A percentile compares a stretch with the other conserved stretches of the same genome.
These are phyloP conservation scores for Ctenochaetus hawaiiensis DNA, from an alignment of 2,797 vertebrate genomes.

Conservation along the genomic window DNA sequence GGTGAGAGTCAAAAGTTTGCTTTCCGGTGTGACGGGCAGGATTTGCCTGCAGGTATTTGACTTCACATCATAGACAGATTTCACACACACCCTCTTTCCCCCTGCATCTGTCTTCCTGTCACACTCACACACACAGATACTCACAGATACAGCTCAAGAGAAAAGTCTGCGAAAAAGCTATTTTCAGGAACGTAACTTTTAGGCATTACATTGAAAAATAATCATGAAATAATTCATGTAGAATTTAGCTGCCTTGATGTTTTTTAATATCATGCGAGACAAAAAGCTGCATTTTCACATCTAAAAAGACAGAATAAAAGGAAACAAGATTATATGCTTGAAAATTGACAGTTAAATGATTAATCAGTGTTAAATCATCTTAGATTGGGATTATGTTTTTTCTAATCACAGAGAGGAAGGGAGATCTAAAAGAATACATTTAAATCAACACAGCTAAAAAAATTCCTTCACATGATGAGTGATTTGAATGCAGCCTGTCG, in stretches of 20 bases:
- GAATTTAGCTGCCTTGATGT: constrained; percentile 26
- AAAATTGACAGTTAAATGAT: background rate
- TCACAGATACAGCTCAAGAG: background rate
- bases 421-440: background rate
- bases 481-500: background rate
- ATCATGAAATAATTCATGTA: constrained; percentile 5
- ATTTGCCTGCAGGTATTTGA: constrained; percentile 56
- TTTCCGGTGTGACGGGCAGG: constrained; percentile 37
- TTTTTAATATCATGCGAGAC: background rate
- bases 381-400: constrained; percentile 2
- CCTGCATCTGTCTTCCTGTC: constrained; percentile 25
- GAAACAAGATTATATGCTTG: background rate
- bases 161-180: constrained; percentile 18
- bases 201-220: background rate
- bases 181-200: constrained; percentile 14
- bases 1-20: constrained; percentile 42
- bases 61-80: constrained; percentile 44
- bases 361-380: background rate
- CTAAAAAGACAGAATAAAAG: background rate
- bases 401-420: background rate
- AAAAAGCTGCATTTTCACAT: no score
- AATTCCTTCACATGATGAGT: background rate
- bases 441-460: background rate
- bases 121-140: constrained; percentile 5
- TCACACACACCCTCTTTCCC: constrained; percentile 41